Base-by-base conservation (phyloP, 2,888 invertebrate genomes). In the Gastracanthus pulcherrimus region DNA sequence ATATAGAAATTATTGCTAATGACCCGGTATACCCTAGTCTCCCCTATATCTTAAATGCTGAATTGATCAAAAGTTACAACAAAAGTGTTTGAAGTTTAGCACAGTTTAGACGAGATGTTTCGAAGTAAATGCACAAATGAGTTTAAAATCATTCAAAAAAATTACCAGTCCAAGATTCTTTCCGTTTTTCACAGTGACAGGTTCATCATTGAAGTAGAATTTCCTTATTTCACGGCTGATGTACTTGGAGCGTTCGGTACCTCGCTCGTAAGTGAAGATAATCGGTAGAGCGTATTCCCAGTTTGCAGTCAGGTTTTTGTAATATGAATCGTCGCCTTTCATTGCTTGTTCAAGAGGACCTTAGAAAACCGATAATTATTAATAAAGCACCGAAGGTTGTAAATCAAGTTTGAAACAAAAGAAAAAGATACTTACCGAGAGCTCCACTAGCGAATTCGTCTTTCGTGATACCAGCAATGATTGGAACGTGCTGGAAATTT, bases 271-370 rank as follows among this genome's bases (percentile, higher is more conserved):
- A 0, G 92, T 85, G 86, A 95, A 95, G 1, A 94, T 92, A 51
- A 95, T 93, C 0, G 95, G 95, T 0, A 95, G 95, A 13, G 94
- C 85, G 38, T 91, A 89, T 3, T 94, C 92, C 92, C 95, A 96
- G 66, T 95, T 92, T 0, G 91, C 88, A 85, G 95, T 93, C 87
- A 95, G 90, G 58, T 92, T 91, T 36, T 92, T 26, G n/a, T 19
- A 69, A 9, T 51, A 23, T 38, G 70, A 69, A 11, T 72, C 60
- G 38, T 80, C 34, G 7, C 70, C 75, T 3, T 67, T 55, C 7
- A 38, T 16, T 7, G 80, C 69, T 13, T 55, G 23, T 19, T 80
- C 67, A 1, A 67, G 23, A 7, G 60, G 34, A 75, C 95, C 72
- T 60, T 60, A 2, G 26, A 31, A 3, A 6, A 55, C 9, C 26